These are phyloP conservation scores for Sylvietta virens DNA, from an alignment of 2,113 vertebrate species.

Conservation along the genomic window DNA sequence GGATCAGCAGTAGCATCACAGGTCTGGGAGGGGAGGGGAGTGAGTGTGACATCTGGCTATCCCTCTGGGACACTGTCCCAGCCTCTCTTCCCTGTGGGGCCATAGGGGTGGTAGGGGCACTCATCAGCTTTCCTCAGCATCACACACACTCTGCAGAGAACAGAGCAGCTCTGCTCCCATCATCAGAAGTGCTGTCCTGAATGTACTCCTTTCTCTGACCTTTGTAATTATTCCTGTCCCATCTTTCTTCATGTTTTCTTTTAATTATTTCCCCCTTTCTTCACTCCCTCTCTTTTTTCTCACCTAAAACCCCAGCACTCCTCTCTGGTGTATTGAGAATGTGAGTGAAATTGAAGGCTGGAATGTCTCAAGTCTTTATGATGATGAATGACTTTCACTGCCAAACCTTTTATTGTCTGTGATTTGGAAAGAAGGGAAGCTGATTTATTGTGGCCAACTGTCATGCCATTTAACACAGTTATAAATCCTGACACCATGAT, in stretches of 20 bases:
- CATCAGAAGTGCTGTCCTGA: background rate
- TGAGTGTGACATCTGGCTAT: accelerated
- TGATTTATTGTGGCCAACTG: constrained; percentile 89
- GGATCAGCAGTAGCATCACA: background rate
- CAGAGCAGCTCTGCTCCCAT: background rate
- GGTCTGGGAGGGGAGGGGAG: background rate
- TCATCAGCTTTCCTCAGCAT: background rate
- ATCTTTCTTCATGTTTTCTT: constrained; percentile 64
- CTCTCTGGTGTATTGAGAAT: constrained; percentile 78
- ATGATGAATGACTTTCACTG: constrained; percentile 93
- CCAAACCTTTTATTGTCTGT: constrained; percentile 88
- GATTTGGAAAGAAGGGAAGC: constrained; percentile 85
- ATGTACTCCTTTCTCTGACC: constrained; percentile 65
- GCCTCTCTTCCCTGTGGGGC: accelerated
- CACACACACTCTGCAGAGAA: background rate
- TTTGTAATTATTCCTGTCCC: constrained; percentile 74
- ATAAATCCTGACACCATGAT: constrained; percentile 83
- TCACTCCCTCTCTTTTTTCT: constrained; percentile 16
- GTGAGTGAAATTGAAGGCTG: constrained; percentile 93
- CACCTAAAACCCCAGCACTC: constrained; percentile 53
- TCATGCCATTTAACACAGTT: constrained; percentile 93
- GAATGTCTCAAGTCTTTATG: constrained; percentile 88
- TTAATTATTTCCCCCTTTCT: constrained; percentile 37
- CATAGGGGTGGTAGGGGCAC: accelerated
- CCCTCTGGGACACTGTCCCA: background rate